Evolutionary conservation across 53 echinoderm and acorn worm species (phyloP).

Genomic region (Holothuria scabra): DNA sequence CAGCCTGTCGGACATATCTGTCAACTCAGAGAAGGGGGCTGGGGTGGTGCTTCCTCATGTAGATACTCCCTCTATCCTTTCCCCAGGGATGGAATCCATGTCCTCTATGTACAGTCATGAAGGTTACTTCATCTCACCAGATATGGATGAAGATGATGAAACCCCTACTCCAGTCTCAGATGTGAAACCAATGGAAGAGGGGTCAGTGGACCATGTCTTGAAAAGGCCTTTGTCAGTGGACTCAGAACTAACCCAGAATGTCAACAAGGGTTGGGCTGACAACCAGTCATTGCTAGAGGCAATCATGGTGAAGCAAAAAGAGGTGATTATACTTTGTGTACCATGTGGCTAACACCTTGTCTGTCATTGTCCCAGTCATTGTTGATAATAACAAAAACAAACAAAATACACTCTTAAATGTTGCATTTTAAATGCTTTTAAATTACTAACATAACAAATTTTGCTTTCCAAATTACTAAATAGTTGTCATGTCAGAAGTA

Average conservation of each 20-base stretch:
- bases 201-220: conserved; percentile 1
- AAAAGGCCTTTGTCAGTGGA: conserved; percentile 77
- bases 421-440: too few relatives aligned
- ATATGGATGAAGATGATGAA: conserved; percentile 7
- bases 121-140: conserved; percentile 38
- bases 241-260: conserved; percentile 65
- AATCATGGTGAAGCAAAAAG: conserved; percentile 68
- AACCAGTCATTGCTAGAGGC: conserved; percentile 73
- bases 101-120: conserved; percentile 35
- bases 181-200: conserved; percentile 15
- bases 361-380: too few relatives aligned
- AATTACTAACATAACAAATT: too few relatives aligned
- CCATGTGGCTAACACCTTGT: background rate
- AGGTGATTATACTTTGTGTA: background rate
- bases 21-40: conserved; percentile 23
- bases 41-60: conserved; percentile 4
- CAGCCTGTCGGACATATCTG: conserved; percentile 19
- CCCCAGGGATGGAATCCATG: conserved; percentile 16
- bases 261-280: conserved; percentile 81
- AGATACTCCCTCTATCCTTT: conserved; percentile 15
- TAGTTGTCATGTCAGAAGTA: too few relatives aligned
- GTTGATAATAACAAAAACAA: too few relatives aligned
- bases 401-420: too few relatives aligned
- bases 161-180: conserved; percentile 44
- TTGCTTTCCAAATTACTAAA: too few relatives aligned